Conservation (phyloP, 2,888 invertebrate species). For the Elysia crispata region DNA sequence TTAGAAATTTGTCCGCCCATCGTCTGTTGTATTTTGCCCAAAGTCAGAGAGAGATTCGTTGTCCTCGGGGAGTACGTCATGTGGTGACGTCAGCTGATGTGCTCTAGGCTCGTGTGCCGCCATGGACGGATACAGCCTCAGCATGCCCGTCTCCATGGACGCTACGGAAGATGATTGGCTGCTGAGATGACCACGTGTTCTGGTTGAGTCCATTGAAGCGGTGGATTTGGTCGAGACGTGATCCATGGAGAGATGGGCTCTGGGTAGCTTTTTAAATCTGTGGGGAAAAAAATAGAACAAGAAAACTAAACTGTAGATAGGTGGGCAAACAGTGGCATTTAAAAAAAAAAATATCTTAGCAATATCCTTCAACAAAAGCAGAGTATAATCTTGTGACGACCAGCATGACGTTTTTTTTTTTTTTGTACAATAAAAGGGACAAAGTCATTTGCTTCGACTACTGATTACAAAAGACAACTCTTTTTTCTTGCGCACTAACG, state of each 20-base stretch:
- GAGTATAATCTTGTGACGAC: no score
- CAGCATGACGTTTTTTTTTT: no score
- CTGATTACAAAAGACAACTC: no score
- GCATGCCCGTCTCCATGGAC: not conserved
- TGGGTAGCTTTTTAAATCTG: constrained; percentile 37
- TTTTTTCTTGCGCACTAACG: no score
- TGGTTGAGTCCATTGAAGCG: constrained; percentile 20
- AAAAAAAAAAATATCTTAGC: no score
- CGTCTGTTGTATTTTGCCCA: not conserved
- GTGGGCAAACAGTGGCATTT: no score
- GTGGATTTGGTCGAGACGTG: constrained; percentile 35
- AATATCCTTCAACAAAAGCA: no score
- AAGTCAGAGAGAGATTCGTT: no score
- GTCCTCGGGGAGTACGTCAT: not conserved
- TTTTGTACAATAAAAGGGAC: no score
- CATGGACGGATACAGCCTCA: constrained; percentile 3
- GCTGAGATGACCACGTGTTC: constrained; percentile 1
- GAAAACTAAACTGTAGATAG: not conserved
- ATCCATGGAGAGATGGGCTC: constrained; percentile 32
- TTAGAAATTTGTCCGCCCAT: not conserved
- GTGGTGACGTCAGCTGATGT: not conserved
- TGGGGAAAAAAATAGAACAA: not conserved
- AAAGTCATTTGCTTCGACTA: no score
- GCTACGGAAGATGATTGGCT: constrained; percentile 15
- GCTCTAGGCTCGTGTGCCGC: not conserved